Percentiles rank a stretch among this genome's conserved stretches.
phyloP scores from a whole-genome alignment of 2,797 vertebrate genomes.

The Liasis olivaceus region DNA sequence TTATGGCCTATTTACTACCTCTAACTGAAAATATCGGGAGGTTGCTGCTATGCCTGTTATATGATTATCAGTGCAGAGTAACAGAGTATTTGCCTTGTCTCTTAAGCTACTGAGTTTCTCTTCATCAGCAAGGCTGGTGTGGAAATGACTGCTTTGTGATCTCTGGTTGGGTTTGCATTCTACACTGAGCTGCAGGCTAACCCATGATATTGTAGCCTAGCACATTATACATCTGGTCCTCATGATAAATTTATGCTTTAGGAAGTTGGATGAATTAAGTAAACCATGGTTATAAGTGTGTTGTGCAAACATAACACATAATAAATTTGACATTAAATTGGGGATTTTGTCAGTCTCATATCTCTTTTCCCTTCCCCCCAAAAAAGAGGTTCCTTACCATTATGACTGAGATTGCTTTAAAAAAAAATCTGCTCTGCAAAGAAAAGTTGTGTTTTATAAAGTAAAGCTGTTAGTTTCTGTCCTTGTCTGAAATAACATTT shows the following conservation, averaged over 20 bases:
- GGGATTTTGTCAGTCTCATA: not conserved
- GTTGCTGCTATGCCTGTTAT: not conserved
- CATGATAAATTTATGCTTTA: not conserved
- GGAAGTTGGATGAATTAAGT: not conserved
- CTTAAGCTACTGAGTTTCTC: not conserved
- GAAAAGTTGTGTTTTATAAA: not conserved
- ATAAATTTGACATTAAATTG: not conserved
- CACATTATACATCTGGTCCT: not conserved
- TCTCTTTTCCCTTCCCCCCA: not conserved
- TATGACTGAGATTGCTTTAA: not conserved
- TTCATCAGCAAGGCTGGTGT: not conserved
- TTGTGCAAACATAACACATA: no score
- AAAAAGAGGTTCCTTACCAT: not conserved
- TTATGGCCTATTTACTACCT: not conserved
- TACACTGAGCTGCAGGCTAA: not conserved
- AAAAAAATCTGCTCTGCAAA: not conserved
- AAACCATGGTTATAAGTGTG: not conserved
- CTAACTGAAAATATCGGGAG: not conserved
- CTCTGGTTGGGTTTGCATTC: not conserved
- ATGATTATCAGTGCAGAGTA: not conserved
- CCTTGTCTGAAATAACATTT: not conserved
- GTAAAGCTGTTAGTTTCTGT: not conserved
- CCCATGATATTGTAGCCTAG: not conserved
- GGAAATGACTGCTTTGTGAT: not conserved
- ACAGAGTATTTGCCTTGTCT: not conserved